Conservation (phyloP, 2,888 invertebrate genomes). For the Orthosia gracilis region DNA sequence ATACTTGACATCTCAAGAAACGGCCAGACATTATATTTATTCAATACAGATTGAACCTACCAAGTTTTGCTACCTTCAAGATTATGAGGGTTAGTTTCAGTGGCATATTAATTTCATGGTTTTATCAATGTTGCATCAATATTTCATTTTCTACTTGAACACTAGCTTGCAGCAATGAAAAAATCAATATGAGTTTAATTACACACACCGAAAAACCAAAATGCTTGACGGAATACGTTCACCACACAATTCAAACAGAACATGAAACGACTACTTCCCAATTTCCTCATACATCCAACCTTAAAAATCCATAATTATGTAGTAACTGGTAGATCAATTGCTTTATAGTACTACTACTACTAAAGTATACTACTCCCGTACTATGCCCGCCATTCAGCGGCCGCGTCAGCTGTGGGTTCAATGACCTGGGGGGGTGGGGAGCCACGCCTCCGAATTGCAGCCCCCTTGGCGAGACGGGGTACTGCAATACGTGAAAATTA, state of each 20-base stretch:
- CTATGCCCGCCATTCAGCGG: slow-evolving; percentile 80
- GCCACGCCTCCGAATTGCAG: slow-evolving; percentile 74
- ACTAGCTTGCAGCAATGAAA: background rate
- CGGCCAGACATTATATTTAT: background rate
- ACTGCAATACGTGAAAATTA: slow-evolving; percentile 64
- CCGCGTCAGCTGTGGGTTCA: slow-evolving; percentile 86
- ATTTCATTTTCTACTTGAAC: background rate
- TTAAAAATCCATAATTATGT: slow-evolving; percentile 24
- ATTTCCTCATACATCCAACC: background rate
- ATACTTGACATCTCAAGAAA: background rate
- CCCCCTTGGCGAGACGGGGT: slow-evolving; percentile 54
- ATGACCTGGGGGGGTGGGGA: slow-evolving; percentile 70
- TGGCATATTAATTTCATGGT: background rate
- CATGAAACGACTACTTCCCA: background rate
- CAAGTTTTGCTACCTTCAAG: background rate
- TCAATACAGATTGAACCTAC: background rate
- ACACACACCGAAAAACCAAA: background rate
- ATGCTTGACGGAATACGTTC: background rate
- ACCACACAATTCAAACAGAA: background rate
- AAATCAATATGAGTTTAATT: background rate
- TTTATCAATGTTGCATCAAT: too few relatives aligned
- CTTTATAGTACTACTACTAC: slow-evolving; percentile 30
- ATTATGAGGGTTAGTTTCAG: background rate
- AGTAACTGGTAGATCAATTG: slow-evolving; percentile 19
- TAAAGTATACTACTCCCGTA: slow-evolving; percentile 66